phyloP scores from a whole-genome alignment of 2,797 vertebrate species.

The Rallus crepitans region DNA sequence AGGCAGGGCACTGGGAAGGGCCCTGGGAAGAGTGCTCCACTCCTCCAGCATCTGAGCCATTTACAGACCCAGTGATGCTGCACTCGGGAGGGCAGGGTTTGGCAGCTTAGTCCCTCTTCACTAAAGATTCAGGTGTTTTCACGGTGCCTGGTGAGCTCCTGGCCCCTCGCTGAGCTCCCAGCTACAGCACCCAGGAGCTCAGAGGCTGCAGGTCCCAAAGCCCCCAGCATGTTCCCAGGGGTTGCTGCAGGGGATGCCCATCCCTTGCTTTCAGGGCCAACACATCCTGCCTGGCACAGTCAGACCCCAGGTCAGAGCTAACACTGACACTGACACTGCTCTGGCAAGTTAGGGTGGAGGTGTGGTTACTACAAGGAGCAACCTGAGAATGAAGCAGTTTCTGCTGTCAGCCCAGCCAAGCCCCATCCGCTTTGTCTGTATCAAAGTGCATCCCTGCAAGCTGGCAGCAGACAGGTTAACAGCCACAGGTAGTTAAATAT shows the following conservation, averaged over 20 bases:
- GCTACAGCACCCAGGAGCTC: neutral
- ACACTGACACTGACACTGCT: fast-evolving
- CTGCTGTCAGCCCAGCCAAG: neutral
- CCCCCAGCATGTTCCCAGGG: neutral
- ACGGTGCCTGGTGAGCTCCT: fast-evolving
- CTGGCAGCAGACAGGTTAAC: neutral
- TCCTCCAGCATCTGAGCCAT: too few relatives aligned
- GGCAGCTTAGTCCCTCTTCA: neutral
- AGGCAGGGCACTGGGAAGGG: neutral
- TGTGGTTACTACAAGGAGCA: neutral
- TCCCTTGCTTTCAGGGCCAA: neutral
- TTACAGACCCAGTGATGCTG: fast-evolving
- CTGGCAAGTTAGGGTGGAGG: fast-evolving
- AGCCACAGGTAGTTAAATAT: neutral
- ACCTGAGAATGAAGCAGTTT: neutral
- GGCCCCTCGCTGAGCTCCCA: neutral
- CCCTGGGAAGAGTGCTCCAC: fast-evolving
- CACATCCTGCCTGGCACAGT: fast-evolving
- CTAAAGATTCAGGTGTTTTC: neutral
- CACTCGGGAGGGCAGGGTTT: neutral
- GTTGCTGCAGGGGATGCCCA: neutral
- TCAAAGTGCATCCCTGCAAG: neutral
- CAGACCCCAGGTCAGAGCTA: neutral
- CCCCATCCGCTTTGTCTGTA: fast-evolving
- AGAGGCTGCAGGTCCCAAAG: neutral